Base-by-base conservation (phyloP, 1,140 invertebrate genomes). In the Pachyrhynchus sulphureomaculatus region DNA sequence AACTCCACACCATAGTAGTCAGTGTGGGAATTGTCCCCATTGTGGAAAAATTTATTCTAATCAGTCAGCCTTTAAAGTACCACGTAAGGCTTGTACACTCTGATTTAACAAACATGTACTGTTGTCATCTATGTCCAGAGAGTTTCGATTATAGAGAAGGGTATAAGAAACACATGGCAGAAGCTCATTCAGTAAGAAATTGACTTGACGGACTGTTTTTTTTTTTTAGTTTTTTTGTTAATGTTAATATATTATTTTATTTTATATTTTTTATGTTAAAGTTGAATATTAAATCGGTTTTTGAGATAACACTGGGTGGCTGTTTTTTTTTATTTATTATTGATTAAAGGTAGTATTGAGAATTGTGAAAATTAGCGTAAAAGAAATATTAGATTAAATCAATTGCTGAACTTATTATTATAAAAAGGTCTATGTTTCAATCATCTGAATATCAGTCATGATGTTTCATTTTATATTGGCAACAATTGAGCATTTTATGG, bases 11-110 rank as follows among this genome's bases (percentile, higher is more conserved):
- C 82, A 84, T 68, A 66, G 81, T 29, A 81, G 81, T 29, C 83
- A 83, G 13, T 83, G 82, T 65, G 82, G 82, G 0, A 82, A 83
- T 64, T 87, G 85, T 71, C 85, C 85, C 8, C 85, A 87, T 72
- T 87, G 84, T 65, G 83, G 83, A 47, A 81, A 84, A 68, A 61
- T 70, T 5, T 76, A 75, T 49, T 75, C 75, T 2, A 87, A 86
- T 72, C 84, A 85, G 70, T 86, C 84, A 12, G 83, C 85, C 21
- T 74, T n/a, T 86, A 29, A 87, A 86, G 71, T 86, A 87, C 72
- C 85, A 87, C 68, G 85, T 87, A 26, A 79, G 84, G 55, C 77
- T 87, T 68, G 83, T 87, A 76, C 85, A 87, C 74, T 85, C 84
- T 17, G 84, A 85, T 73, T 72, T 85, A 62, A 83, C 82, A 26